phyloP scores from a whole-genome alignment of 53 echinoderm and acorn worm genomes.

The Zoroaster sp. region DNA sequence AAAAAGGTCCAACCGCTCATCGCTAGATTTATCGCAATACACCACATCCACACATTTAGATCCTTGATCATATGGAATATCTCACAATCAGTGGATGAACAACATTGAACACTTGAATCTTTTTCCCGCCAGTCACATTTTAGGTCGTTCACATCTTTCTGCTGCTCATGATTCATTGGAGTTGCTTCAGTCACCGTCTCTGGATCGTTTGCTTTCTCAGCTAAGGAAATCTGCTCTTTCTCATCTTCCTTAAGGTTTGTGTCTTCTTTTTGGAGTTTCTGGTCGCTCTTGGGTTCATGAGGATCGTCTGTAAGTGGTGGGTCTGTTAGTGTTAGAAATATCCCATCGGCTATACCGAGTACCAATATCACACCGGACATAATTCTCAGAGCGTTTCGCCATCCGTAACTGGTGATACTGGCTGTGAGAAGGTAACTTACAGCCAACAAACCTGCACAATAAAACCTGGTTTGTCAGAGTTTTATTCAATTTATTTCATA shows the following conservation, averaged over 20 bases:
- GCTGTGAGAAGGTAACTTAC: constrained; percentile 67
- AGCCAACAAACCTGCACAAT: constrained; percentile 72
- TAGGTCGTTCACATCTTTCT: neutral
- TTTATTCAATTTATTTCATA: too few species aligned
- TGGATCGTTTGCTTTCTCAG: neutral
- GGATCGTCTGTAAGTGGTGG: neutral
- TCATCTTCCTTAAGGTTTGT: neutral
- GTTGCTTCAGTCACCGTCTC: neutral
- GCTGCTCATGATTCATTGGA: neutral
- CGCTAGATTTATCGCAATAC: neutral
- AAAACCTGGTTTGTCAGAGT: neutral
- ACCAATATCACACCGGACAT: constrained; percentile 70
- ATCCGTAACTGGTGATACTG: constrained; percentile 63
- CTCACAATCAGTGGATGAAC: neutral
- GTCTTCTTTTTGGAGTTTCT: neutral
- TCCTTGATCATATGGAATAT: neutral
- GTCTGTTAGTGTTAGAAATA: neutral
- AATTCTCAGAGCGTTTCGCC: constrained; percentile 74
- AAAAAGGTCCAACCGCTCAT: constrained; percentile 16
- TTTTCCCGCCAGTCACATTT: neutral
- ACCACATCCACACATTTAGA: neutral
- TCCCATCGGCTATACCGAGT: neutral
- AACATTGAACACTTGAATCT: too few species aligned
- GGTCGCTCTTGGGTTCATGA: neutral
- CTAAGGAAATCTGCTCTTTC: neutral